Evolutionary conservation across 2,113 vertebrate genomes (phyloP), one percentile per base, ranked within the genome.

Genomic region (Pteruthius melanotis): DNA sequence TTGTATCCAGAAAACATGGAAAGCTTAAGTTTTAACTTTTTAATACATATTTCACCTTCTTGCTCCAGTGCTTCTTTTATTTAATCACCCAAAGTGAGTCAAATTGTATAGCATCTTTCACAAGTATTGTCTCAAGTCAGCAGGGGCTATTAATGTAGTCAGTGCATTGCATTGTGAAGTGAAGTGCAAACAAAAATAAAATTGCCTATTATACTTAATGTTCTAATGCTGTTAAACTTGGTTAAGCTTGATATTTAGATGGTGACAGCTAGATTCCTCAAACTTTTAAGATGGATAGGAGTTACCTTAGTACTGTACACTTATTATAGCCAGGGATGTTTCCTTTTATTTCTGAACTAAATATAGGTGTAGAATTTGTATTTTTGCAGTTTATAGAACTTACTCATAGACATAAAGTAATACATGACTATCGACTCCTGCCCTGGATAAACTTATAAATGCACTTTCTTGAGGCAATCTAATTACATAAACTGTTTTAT

Each of bases 111-210:
- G 5, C 54, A 66, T 95, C 80, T 89, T 87, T 87, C 83, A 78
- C 31, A 74, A 76, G 85, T 61, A 45, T 14, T 83, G 64, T 94
- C 60, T 86, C 50, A 66, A 83, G 72, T 84, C 76, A 93, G 68
- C 88, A 89, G 42, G 44, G 68, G 24, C 54, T 56, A 42, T 56
- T 83, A 42, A 42, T 53, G 16, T n/a, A 63, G 59, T 90, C 40
- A 56, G 53, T 77, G 56, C 15, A 53, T 77, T 96, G 45, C 76
- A 81, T 13, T 92, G 76, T 21, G 21, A 90, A 92, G 54, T 70
- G 68, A 92, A 88, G 65, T 75, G 57, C 54, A 91, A 91, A 89
- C 65, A 82, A 93, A 94, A 87, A 70, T 80, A 90, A 92, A 89
- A 94, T 93, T 92, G 74, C 81, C 74, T 65, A 19, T 96, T 94